These are phyloP conservation scores for Neolamprologus devosi DNA, from an alignment of 2,113 vertebrate species.

Conservation along the genomic window DNA sequence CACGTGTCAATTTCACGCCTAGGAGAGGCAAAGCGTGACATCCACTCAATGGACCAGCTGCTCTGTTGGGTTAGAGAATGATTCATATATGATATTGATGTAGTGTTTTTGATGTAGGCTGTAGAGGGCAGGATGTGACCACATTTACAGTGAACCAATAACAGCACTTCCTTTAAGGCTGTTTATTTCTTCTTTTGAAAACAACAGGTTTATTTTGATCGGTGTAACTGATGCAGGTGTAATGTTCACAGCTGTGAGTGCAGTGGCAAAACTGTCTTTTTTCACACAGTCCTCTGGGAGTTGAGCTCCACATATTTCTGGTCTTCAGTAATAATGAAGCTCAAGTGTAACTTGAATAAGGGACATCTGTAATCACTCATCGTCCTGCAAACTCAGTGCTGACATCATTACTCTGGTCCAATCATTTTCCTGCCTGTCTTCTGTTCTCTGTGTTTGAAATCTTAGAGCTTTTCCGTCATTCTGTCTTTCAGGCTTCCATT, in stretches of 20 bases:
- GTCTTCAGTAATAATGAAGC: not conserved
- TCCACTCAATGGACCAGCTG: not conserved
- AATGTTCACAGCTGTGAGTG: not conserved
- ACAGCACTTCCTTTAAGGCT: fast-evolving
- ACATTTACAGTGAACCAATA: not conserved
- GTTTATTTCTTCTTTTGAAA: not conserved
- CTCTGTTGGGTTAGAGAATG: fast-evolving
- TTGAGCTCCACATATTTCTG: not conserved
- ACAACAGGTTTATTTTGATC: not conserved
- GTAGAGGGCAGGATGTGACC: not conserved
- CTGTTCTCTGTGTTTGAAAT: not conserved
- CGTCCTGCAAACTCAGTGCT: not conserved
- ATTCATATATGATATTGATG: fast-evolving
- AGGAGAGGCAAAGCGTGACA: not conserved
- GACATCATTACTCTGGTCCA: not conserved
- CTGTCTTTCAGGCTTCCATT: not conserved
- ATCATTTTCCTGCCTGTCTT: not conserved
- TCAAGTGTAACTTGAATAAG: not conserved
- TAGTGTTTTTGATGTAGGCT: not conserved
- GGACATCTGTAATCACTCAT: not conserved
- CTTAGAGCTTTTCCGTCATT: fast-evolving
- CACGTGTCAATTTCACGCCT: not conserved
- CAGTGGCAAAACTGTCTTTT: not conserved
- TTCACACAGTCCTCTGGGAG: not conserved
- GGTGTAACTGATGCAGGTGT: not conserved